A percentile compares a stretch with the other conserved stretches of the same genome.
Conservation (phyloP, 2,113 vertebrate species). For the Caretta caretta region DNA sequence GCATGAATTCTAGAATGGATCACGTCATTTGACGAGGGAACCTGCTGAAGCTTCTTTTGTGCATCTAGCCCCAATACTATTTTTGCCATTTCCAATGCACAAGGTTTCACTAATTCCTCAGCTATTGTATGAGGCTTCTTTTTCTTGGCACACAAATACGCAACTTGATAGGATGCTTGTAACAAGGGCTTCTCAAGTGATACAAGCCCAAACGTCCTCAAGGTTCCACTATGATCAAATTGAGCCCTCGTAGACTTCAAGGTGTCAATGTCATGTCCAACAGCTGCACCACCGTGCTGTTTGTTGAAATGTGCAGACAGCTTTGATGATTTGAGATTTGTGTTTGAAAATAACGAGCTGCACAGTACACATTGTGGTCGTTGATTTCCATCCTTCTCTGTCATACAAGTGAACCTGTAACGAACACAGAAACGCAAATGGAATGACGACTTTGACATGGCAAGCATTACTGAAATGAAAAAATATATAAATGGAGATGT, state of each 20-base stretch:
- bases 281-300: constrained; percentile 34
- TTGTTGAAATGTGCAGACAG: constrained; percentile 59
- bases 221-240: constrained; percentile 20
- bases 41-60: too few relatives aligned
- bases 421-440: background rate
- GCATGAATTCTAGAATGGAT: too few relatives aligned
- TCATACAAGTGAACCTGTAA: constrained; percentile 56
- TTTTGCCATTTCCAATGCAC: too few relatives aligned
- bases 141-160: constrained; percentile 59
- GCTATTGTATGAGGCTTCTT: constrained; percentile 23
- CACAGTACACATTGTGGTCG: constrained; percentile 44
- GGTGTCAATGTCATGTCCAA: constrained; percentile 42
- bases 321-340: constrained; percentile 49
- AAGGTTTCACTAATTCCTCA: too few relatives aligned
- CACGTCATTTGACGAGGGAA: too few relatives aligned
- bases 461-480: too few relatives aligned
- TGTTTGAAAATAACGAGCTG: constrained; percentile 42
- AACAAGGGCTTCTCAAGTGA: too few relatives aligned
- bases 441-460: background rate
- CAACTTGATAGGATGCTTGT: constrained; percentile 48
- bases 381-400: constrained; percentile 39
- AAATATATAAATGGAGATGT: too few relatives aligned
- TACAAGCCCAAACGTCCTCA: constrained; percentile 22
- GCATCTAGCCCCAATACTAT: too few relatives aligned
- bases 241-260: constrained; percentile 2